These are phyloP conservation scores for Pygoscelis adeliae DNA, from an alignment of 2,113 vertebrate genomes.

Conservation along the genomic window DNA sequence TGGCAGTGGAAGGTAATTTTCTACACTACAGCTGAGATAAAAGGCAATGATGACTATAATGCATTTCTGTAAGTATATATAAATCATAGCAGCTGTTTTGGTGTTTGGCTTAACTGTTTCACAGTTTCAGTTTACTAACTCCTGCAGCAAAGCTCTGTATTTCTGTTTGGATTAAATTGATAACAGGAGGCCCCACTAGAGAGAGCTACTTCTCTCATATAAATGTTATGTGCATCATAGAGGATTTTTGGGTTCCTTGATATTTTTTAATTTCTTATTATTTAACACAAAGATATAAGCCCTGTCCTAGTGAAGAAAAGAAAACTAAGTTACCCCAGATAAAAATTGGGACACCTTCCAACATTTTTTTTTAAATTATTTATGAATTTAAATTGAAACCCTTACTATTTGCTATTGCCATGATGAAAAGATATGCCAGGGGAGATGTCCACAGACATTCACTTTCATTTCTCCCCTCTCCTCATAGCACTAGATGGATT, in stretches of 20 bases:
- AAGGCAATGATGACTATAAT: not conserved
- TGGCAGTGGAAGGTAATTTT: not conserved
- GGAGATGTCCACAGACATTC: not conserved
- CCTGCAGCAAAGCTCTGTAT: not conserved
- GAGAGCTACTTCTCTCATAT: not conserved
- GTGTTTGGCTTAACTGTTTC: not conserved
- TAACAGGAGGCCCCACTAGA: not conserved
- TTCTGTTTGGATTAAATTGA: not conserved
- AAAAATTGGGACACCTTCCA: not conserved
- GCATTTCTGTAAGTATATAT: not conserved
- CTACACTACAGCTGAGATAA: not conserved
- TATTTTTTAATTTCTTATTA: not conserved
- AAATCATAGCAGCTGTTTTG: not conserved
- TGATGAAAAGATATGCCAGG: not conserved
- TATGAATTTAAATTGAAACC: not conserved
- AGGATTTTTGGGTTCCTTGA: not conserved
- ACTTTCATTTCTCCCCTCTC: slow-evolving; percentile 10
- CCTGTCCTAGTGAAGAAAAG: not conserved
- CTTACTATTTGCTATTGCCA: not conserved
- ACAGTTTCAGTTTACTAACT: not conserved
- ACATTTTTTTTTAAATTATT: not conserved
- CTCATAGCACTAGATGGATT: slow-evolving; percentile 17
- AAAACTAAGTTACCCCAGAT: not conserved
- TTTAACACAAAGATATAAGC: not conserved
- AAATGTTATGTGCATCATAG: accelerated